Base-by-base conservation (phyloP, 2,888 invertebrate genomes). In the Petrophora chlorosata region DNA sequence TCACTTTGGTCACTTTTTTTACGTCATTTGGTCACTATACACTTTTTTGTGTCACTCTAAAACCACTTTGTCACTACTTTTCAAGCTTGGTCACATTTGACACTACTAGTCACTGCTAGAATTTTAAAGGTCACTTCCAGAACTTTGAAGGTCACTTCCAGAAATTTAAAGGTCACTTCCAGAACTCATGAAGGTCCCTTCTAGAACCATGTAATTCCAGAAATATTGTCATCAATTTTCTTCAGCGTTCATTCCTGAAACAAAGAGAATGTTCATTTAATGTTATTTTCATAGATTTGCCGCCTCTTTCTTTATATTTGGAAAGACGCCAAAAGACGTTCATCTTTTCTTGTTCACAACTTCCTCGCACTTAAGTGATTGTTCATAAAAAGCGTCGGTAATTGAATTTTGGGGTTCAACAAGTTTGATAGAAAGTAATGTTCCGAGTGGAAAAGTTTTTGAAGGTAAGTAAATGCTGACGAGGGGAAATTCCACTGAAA, bases 331-430 rank as follows among this genome's bases (percentile, higher is more conserved):
- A 47, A 35, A 47, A 47, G 3, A 14, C 28, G 33, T 28, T 28
- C 47, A 17, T 41, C 40, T 25, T 36, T 40, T 17, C 15, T 16
- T 13, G 9, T 36, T 25, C 17, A 17, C 34, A 15, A 36, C 23
- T 32, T 36, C 17, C 35, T n/a, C 28, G 28, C 33, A 41, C 41
- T 47, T 43, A 49, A 43, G 36, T 32, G 42, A 49, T 49, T 49
- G 42, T 42, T 49, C 38, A 32, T 48, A 42, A 48, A 43, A 39
- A 38, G 13, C 38, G 45, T 29, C 12, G 10, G 17, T 13, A 48
- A 43, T 42, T 42, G 19, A 48, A 42, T 42, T 49, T 35, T 13
- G 34, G 25, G 36, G 42, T 38, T 43, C 48, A 49, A 43, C 42
- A 49, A 49, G 48, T 49, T 36, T 42, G 33, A 28, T 28, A 16